Evolutionary conservation across 2,888 invertebrate genomes (phyloP).

Genomic region (Sphecodes monilicornis): DNA sequence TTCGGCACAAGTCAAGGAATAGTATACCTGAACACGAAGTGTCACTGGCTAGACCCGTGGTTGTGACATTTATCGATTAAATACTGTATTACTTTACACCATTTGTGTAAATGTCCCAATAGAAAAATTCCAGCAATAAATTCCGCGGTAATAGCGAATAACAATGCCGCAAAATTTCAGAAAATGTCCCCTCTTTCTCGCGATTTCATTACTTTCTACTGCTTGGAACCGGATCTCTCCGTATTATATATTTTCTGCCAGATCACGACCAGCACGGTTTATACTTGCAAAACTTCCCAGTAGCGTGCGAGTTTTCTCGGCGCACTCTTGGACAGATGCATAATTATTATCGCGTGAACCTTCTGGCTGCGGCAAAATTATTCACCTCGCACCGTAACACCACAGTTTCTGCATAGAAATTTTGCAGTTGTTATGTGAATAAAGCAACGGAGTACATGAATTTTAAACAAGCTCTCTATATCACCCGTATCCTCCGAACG

Average conservation of each 20-base stretch:
- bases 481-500: neutral
- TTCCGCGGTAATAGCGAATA: neutral
- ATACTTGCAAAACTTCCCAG: conserved; percentile 17
- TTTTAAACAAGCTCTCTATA: conserved; percentile 24
- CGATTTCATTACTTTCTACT: neutral
- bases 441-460: conserved; percentile 41
- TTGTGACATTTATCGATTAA: too few relatives aligned
- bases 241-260: conserved; percentile 6
- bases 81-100: too few relatives aligned
- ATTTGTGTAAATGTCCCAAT: too few relatives aligned
- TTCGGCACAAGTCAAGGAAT: too few relatives aligned
- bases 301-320: conserved; percentile 41
- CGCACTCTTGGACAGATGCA: conserved; percentile 48
- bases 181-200: neutral
- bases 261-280: conserved; percentile 5
- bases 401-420: conserved; percentile 58
- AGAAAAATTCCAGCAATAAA: neutral
- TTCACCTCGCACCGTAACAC: conserved; percentile 49
- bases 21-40: too few relatives aligned
- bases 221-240: conserved; percentile 1
- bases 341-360: conserved; percentile 65
- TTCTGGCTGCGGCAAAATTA: conserved; percentile 59
- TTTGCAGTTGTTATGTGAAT: conserved; percentile 53
- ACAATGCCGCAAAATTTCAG: neutral
- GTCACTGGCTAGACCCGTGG: too few relatives aligned